Conservation (phyloP, 2,888 invertebrate species). For the Troilus luridus region DNA sequence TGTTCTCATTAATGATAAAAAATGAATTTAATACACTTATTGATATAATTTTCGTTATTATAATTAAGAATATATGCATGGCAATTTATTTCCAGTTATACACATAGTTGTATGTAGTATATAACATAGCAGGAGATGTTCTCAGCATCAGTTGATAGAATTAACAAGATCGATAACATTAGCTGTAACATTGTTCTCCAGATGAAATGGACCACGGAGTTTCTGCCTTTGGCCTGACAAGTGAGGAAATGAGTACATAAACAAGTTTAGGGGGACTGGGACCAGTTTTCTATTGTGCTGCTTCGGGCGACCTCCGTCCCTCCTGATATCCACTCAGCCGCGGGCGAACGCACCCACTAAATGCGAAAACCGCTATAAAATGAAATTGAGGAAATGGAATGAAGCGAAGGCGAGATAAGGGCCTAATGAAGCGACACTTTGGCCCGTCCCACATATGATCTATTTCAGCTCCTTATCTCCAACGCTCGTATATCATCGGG, state of each 20-base stretch:
- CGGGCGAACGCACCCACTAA: neutral
- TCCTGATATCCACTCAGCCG: neutral
- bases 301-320: neutral
- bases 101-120: neutral
- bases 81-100: too few species aligned
- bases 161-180: slow-evolving; percentile 9
- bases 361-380: slow-evolving; percentile 57
- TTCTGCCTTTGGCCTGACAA: slow-evolving; percentile 35
- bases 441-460: slow-evolving; percentile 53
- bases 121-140: neutral
- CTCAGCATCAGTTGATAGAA: neutral
- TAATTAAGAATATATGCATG: too few species aligned
- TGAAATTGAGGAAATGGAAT: slow-evolving; percentile 54
- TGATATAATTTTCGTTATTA: too few species aligned
- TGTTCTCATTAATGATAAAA: too few species aligned
- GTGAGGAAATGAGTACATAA: slow-evolving; percentile 55
- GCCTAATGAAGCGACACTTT: slow-evolving; percentile 52
- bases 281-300: slow-evolving; percentile 52
- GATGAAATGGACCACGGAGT: slow-evolving; percentile 25
- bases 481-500: slow-evolving; percentile 23
- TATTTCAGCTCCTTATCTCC: slow-evolving; percentile 40
- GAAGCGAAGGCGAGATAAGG: slow-evolving; percentile 43
- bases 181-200: slow-evolving; percentile 12
- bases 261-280: slow-evolving; percentile 37
- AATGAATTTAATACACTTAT: too few species aligned